Evolutionary conservation across 2,113 vertebrate species (phyloP).

Genomic region (Gadus macrocephalus): DNA sequence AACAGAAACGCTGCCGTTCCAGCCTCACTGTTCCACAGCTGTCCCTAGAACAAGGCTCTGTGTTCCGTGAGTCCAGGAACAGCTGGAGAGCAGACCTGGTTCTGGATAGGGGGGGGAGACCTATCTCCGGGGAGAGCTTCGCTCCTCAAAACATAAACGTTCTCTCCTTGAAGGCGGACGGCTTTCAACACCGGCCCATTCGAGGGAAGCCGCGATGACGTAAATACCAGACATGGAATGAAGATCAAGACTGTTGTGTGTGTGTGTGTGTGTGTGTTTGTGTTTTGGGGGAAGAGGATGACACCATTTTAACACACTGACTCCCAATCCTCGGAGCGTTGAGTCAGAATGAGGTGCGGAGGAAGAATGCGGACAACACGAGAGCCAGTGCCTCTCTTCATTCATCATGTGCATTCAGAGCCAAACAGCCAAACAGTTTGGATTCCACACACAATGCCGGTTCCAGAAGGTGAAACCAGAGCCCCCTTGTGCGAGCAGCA

Average conservation of each 20-base stretch:
- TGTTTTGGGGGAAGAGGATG: conserved; percentile 4
- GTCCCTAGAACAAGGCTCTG: conserved; percentile 8
- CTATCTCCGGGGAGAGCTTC: conserved; percentile 29
- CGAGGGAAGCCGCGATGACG: conserved; percentile 59
- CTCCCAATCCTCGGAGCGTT: too few relatives aligned
- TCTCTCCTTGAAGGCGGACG: conserved; percentile 18
- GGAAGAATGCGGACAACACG: conserved; percentile 40
- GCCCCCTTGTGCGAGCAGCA: conserved; percentile 25
- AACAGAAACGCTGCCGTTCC: neutral
- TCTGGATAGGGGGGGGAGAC: conserved; percentile 19
- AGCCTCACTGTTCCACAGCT: neutral
- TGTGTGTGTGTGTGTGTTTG: neutral
- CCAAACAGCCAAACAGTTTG: conserved; percentile 47
- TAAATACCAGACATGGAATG: conserved; percentile 45
- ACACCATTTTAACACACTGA: conserved; percentile 19
- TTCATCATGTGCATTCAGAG: conserved; percentile 58
- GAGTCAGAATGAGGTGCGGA: conserved; percentile 1
- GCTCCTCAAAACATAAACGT: conserved; percentile 15
- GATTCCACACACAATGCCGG: conserved; percentile 31
- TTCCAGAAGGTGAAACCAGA: conserved; percentile 49
- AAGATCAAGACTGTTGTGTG: conserved; percentile 15
- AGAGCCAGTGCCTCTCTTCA: conserved; percentile 40
- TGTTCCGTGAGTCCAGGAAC: conserved; percentile 28
- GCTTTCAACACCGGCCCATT: conserved; percentile 36
- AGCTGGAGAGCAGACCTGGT: conserved; percentile 66